Percentiles rank a stretch among this genome's conserved stretches.
These are phyloP conservation scores for Epicampocera succincta DNA, from an alignment of 2,888 invertebrate genomes.

Conservation along the genomic window DNA sequence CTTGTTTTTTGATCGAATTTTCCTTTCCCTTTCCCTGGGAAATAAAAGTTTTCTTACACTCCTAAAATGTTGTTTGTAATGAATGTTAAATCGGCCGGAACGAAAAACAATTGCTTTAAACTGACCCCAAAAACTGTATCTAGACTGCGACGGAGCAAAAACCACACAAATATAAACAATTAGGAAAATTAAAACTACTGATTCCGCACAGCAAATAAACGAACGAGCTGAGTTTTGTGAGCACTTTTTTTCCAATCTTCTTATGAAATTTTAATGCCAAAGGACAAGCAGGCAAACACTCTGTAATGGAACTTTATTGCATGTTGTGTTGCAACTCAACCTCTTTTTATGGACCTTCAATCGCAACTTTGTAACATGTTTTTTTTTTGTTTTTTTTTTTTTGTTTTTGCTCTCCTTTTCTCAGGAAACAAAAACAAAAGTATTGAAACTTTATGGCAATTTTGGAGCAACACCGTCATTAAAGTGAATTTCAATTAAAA, in stretches of 20 bases:
- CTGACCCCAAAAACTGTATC: constrained; percentile 24
- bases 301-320: neutral
- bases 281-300: neutral
- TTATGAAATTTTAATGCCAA: neutral
- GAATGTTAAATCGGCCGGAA: neutral
- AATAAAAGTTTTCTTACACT: too few relatives aligned
- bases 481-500: constrained; percentile 32
- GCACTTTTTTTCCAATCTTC: neutral
- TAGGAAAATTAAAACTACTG: constrained; percentile 6
- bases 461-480: constrained; percentile 18
- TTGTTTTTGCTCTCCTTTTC: neutral
- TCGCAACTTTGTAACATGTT: neutral
- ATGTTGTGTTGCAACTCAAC: neutral
- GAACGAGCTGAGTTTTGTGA: neutral
- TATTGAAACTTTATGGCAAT: neutral
- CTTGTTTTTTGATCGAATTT: too few relatives aligned
- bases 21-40: too few relatives aligned
- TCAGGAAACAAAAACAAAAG: neutral
- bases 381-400: neutral
- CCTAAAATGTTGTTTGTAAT: too few relatives aligned
- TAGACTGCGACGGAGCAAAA: neutral
- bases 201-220: neutral
- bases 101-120: constrained; percentile 19
- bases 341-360: neutral
- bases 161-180: neutral